phyloP scores from a whole-genome alignment of 2,113 vertebrate genomes.

The Notothenia rossii region DNA sequence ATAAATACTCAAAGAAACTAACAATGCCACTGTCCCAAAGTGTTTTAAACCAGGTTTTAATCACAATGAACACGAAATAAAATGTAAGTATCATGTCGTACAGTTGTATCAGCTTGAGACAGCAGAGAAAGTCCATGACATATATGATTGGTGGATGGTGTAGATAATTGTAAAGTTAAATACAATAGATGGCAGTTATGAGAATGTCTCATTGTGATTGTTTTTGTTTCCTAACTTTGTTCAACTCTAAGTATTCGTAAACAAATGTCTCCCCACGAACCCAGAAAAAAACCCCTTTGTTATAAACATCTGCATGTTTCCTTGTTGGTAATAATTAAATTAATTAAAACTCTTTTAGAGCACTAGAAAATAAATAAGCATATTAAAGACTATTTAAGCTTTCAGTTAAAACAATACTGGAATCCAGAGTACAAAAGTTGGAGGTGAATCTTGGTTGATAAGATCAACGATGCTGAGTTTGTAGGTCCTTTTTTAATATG shows the following conservation, averaged over 20 bases:
- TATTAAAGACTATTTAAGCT: slow-evolving; percentile 72
- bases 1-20: slow-evolving; percentile 65
- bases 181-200: slow-evolving; percentile 48
- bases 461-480: slow-evolving; percentile 51
- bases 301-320: slow-evolving; percentile 34
- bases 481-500: slow-evolving; percentile 46
- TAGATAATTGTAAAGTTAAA: slow-evolving; percentile 18
- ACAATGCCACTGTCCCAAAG: slow-evolving; percentile 6
- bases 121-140: slow-evolving; percentile 35
- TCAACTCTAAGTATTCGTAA: slow-evolving; percentile 46
- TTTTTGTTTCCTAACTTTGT: slow-evolving; percentile 21
- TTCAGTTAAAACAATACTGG: slow-evolving; percentile 55
- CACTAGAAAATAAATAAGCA: slow-evolving; percentile 68
- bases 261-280: slow-evolving; percentile 35
- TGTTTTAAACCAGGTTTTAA: slow-evolving; percentile 49
- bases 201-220: background rate
- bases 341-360: slow-evolving; percentile 51
- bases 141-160: slow-evolving; percentile 21
- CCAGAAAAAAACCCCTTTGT: slow-evolving; percentile 25
- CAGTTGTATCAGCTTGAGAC: slow-evolving; percentile 36
- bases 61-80: slow-evolving; percentile 54
- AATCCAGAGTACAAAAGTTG: slow-evolving; percentile 71
- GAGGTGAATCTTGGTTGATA: slow-evolving; percentile 64
- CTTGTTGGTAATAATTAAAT: slow-evolving; percentile 44
- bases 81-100: slow-evolving; percentile 30